Base-by-base conservation (phyloP, 1,140 invertebrate genomes). In the Mamestra configurata region DNA sequence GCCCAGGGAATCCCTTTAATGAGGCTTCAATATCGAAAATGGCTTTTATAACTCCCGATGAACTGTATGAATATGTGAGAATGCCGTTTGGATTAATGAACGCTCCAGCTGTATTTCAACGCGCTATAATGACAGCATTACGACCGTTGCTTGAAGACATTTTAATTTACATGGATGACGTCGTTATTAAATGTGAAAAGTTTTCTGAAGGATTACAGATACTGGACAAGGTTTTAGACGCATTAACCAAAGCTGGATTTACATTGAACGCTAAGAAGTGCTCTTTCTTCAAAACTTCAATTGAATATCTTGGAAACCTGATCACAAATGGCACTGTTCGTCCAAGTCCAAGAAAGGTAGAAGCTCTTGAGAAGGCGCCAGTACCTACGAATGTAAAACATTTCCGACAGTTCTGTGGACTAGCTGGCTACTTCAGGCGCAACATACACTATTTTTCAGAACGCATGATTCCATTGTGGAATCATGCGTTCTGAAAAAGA, bases 201-300 rank as follows among this genome's bases (percentile, higher is more conserved):
- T 53, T 53, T 8, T 18, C 49, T 53, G 49, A 53, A 53, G 49
- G 49, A 13, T 53, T 53, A 53, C 49, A 53, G 49, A 53, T 13
- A 53, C 13, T 53, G 49, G n/a, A 53, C 49, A 53, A 53, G 49
- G 49, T 53, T 6, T 20, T 53, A 8, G 49, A 6, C 5, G 49
- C 49, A 13, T 53, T 53, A 53, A 53, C 49, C 49, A 6, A 53
- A 13, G 49, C 49, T 5, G 49, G 49, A 13, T 53, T 53, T 20
- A 53, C 49, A 6, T 7, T 53, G 18, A 53, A 53, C 18, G 49
- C 49, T 11, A 53, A 53, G 49, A 53, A 53, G 13, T 53, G 49
- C 49, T 53, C 49, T 4, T 53, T 53, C 18, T 53, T 53, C 49
- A 53, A 53, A 13, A 53, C 49, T 18, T 53, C 49, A n/a, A 53